Evolutionary conservation across 2,113 vertebrate species (phyloP), one percentile per base, ranked within the genome.

Genomic region (Capreolus pygargus): DNA sequence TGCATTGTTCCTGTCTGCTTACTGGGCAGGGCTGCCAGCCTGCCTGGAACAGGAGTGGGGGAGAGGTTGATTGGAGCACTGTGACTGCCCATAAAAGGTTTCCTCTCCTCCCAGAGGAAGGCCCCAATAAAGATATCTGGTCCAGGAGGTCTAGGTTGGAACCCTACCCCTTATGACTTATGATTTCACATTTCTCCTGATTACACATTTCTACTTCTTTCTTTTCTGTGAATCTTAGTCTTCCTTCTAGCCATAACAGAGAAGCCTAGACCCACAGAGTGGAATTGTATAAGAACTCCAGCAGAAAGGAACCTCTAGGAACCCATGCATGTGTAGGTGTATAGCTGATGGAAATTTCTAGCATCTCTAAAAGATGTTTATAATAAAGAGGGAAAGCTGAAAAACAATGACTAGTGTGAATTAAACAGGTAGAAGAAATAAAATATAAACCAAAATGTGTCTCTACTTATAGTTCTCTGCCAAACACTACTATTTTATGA

Each of bases 361-460:
- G 30, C 19, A 6, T 91, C 55, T 81, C 83, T 58, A n/a, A 89
- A 64, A 86, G 79, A 64, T 86, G 55, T 96, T 92, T 94, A 47
- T 74, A 64, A 85, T 91, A 58, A 88, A 57, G n/a, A 86, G 33
- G 70, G 4, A 58, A 79, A 58, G 47, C 55, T 15, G 52, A 36
- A 95, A 81, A 91, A 52, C 57, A 39, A 15, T 54, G 45, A 57
- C 81, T 57, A 45, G 5, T 25, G 25, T 78, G 57, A 61, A 36
- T 82, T 61, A 67, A 86, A 91, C 43, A 95, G 39, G 61, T 82
- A 13, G 58, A 86, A 16, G 17, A 96, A 96, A 74, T 94, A 95
- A 92, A 95, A 67, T 87, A 21, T 39, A 93, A 91, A 60, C 28
- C 57, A 36, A 91, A 52, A 78, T 36, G 21, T 23, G 25, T 36